phyloP scores from a whole-genome alignment of 2,113 vertebrate species.

The Macquaria australasica region DNA sequence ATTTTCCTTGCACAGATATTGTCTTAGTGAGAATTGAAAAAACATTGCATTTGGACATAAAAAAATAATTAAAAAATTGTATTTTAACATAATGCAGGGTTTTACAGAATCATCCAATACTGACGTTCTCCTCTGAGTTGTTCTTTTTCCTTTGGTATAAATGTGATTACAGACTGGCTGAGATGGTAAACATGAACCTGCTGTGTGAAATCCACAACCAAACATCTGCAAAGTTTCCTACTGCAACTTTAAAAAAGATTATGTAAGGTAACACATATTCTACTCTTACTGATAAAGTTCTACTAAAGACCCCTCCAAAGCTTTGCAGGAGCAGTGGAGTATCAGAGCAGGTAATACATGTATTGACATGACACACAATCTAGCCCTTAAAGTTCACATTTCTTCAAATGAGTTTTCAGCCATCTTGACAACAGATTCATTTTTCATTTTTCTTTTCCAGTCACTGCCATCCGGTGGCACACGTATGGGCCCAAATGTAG shows the following conservation, averaged over 20 bases:
- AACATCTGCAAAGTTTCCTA: neutral
- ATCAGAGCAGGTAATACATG: neutral
- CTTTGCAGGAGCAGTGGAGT: neutral
- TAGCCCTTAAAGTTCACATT: neutral
- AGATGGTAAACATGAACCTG: neutral
- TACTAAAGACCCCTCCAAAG: neutral
- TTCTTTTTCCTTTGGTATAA: neutral
- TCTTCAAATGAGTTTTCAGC: constrained; percentile 17
- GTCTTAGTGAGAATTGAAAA: neutral
- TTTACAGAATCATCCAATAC: neutral
- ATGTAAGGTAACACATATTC: neutral
- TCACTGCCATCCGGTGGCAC: neutral
- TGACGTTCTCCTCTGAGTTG: too few species aligned
- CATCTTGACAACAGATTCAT: constrained; percentile 6
- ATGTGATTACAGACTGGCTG: neutral
- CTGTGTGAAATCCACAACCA: neutral
- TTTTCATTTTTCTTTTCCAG: constrained; percentile 7
- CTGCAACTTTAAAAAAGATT: neutral
- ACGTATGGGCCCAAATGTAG: constrained; percentile 1
- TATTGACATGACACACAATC: neutral
- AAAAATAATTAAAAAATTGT: neutral
- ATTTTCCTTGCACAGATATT: neutral
- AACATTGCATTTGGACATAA: too few species aligned
- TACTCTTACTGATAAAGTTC: neutral
- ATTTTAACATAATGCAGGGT: neutral